Evolutionary conservation across 1,140 invertebrate genomes (phyloP), one percentile per base, ranked within the genome.

Genomic region (Psilanteris sp.): DNA sequence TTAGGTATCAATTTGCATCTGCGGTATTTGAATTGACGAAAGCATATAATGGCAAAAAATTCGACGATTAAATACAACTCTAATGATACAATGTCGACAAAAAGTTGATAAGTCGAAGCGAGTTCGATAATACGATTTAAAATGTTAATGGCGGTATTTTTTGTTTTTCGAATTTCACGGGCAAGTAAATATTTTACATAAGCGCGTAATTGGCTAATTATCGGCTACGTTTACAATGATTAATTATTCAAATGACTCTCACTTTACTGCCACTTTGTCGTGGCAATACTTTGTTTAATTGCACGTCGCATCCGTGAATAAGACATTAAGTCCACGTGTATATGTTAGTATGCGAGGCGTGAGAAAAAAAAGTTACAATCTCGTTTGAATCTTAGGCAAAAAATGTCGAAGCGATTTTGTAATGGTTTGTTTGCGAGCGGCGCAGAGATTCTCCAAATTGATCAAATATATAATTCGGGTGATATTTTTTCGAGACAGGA

Each of bases 1-100:
- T 50, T 57, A 43, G 54, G 34, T 11, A 26, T 61, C 29, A 18
- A 52, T 71, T 71, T 31, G 46, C 46, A 43, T 61, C 18, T 9
- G 6, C 22, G 1, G 13, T 50, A 61, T 71, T 71, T 61, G 66
- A 71, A 71, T 61, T 71, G 46, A 71, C 66, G 52, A 70, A 59
- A 59, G 52, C 52, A 32, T 36, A 11, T 2, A 8, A 26, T 1
- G 0, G 11, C 5, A 67, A 67, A 32, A 44, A 52, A 15, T 9
- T 14, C n/a, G 7, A 31, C 22, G 32, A 43, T 57, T 57, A 24
- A 26, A 57, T 41, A 34, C 36, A 15, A 43, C 20, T 37, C 6
- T 34, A 46, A 59, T 44, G 54, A 32, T 37, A 37, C 27, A 57
- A 31, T 41, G 34, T 39, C 14, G 34, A n/a, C 34, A 41, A 55